These are phyloP conservation scores for Stenichneumon culpator DNA, from an alignment of 2,888 invertebrate species.

Conservation along the genomic window DNA sequence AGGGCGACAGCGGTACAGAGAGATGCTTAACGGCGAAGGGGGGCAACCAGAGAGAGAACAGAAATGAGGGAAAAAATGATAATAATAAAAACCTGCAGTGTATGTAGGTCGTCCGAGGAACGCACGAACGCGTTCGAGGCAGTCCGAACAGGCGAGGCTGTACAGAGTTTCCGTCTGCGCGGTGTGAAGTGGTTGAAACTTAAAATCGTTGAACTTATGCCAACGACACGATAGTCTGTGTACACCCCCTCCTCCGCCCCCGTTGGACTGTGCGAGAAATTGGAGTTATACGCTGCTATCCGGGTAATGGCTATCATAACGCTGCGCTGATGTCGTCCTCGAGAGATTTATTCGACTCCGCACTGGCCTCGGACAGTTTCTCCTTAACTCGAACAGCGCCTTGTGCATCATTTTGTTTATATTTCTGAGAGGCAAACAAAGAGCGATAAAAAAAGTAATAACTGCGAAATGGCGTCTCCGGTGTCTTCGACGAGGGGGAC, in stretches of 20 bases:
- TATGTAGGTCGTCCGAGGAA: constrained; percentile 63
- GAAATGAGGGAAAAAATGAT: constrained; percentile 19
- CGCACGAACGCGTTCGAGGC: constrained; percentile 50
- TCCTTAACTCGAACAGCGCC: constrained; percentile 32
- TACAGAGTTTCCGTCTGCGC: background rate
- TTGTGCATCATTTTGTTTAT: background rate
- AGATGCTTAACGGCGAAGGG: constrained; percentile 13
- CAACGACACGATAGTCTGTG: constrained; percentile 70
- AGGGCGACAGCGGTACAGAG: constrained; percentile 11
- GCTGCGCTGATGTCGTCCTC: constrained; percentile 65
- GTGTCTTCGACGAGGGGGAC: background rate
- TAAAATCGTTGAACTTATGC: constrained; percentile 73
- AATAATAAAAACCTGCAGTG: background rate
- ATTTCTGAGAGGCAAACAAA: background rate
- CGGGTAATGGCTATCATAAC: constrained; percentile 70
- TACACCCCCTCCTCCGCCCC: background rate
- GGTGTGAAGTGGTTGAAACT: constrained; percentile 62
- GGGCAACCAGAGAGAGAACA: constrained; percentile 1
- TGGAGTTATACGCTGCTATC: constrained; percentile 26
- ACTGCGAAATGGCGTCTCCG: background rate
- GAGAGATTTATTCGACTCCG: constrained; percentile 68
- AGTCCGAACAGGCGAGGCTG: background rate
- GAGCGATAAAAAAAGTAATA: background rate
- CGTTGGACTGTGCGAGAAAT: constrained; percentile 35
- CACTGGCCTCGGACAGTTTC: constrained; percentile 57